Conservation (phyloP, 2,797 vertebrate species). For the Tokudaia tokunoshimensis region DNA sequence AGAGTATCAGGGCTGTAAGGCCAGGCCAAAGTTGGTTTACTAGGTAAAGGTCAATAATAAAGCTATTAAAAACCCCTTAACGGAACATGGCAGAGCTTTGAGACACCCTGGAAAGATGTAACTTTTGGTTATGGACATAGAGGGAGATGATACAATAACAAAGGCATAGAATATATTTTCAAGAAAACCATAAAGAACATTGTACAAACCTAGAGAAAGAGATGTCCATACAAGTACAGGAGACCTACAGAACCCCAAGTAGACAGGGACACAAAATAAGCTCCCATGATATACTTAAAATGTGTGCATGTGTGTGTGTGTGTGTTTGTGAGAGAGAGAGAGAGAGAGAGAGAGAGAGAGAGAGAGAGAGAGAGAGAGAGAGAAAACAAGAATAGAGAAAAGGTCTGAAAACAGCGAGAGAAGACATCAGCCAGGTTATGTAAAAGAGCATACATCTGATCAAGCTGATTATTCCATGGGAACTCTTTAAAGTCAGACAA, state of each 20-base stretch:
- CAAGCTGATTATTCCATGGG: neutral
- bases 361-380: no score
- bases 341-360: no score
- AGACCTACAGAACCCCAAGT: no score
- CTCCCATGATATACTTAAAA: neutral
- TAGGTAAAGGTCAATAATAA: neutral
- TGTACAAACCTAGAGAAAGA: neutral
- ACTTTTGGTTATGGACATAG: neutral
- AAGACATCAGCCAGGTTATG: neutral
- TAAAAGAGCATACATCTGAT: neutral
- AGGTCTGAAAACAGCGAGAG: neutral
- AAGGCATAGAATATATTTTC: neutral
- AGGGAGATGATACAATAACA: neutral
- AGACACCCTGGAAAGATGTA: neutral
- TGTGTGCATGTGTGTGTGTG: no score
- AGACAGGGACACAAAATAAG: neutral
- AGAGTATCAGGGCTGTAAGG: neutral
- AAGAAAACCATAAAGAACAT: neutral
- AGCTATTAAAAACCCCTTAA: neutral
- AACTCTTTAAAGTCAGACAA: neutral
- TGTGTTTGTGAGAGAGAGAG: no score
- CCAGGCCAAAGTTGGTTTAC: neutral
- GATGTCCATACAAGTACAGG: neutral
- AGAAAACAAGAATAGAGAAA: neutral
- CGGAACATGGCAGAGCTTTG: neutral